Evolutionary conservation across 1,140 invertebrate genomes (phyloP).

Genomic region (Drosophila repletoides): DNA sequence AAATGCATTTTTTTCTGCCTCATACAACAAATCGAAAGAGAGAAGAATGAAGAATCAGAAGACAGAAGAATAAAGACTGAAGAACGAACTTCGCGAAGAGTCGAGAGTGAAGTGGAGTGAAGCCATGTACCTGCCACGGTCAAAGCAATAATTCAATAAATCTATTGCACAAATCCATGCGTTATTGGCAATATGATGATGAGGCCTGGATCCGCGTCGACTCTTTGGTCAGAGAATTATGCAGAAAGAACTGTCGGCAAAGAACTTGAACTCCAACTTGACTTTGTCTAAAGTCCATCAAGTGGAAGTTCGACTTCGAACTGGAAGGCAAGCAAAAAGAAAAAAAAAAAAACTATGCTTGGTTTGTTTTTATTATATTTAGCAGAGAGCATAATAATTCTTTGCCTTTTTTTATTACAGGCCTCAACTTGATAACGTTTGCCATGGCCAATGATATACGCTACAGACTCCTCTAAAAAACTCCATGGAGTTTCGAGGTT

Average conservation of each 20-base stretch:
- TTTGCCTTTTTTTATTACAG: too few species aligned
- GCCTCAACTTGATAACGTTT: conserved; percentile 69
- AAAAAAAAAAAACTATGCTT: conserved; percentile 30
- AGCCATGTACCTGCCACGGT: conserved; percentile 80
- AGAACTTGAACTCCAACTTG: conserved; percentile 78
- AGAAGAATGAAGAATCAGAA: conserved; percentile 1
- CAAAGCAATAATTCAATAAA: conserved; percentile 82
- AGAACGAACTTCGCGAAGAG: conserved; percentile 14
- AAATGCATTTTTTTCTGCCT: conserved; percentile 64
- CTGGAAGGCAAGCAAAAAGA: neutral
- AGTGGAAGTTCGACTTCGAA: conserved; percentile 45
- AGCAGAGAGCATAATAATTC: conserved; percentile 81
- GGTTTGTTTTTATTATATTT: conserved; percentile 81
- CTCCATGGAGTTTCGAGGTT: too few species aligned
- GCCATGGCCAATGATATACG: conserved; percentile 47
- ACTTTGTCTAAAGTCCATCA: conserved; percentile 81
- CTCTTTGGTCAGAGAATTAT: conserved; percentile 38
- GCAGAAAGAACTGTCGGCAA: conserved; percentile 46
- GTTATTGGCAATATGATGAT: conserved; percentile 81
- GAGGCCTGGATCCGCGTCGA: conserved; percentile 47
- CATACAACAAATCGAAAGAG: neutral
- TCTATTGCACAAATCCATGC: conserved; percentile 76
- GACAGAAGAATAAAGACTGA: conserved; percentile 2
- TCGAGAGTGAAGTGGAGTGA: conserved; percentile 51
- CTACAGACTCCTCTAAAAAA: too few species aligned